A percentile compares a stretch with the other conserved stretches of the same genome.
phyloP scores from a whole-genome alignment of 2,888 invertebrate genomes.

The Drosophila acutilabella region DNA sequence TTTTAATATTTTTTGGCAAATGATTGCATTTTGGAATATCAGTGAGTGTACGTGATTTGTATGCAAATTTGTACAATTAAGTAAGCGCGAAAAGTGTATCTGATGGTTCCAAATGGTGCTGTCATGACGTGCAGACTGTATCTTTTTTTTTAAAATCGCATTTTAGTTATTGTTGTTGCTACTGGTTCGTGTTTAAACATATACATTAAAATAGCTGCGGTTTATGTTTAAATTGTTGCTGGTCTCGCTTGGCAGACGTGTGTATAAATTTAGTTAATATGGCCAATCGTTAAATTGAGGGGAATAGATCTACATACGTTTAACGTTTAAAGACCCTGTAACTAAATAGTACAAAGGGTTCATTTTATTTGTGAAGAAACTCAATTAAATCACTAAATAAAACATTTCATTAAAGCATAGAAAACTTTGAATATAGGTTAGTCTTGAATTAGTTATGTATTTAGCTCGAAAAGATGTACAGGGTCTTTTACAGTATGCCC shows the following conservation, averaged over 20 bases:
- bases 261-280: slow-evolving; percentile 67
- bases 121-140: slow-evolving; percentile 48
- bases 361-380: too few relatives aligned
- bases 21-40: slow-evolving; percentile 46
- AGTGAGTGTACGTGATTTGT: slow-evolving; percentile 51
- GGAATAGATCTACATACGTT: not conserved
- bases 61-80: slow-evolving; percentile 46
- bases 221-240: slow-evolving; percentile 36
- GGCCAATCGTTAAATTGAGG: slow-evolving; percentile 62
- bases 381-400: too few relatives aligned
- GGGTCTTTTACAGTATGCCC: not conserved
- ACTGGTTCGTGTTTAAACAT: slow-evolving; percentile 53
- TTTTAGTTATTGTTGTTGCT: not conserved
- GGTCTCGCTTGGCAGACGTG: slow-evolving; percentile 59
- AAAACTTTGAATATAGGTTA: too few relatives aligned
- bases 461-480: too few relatives aligned
- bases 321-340: not conserved
- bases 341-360: not conserved
- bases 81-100: slow-evolving; percentile 61
- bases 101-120: slow-evolving; percentile 58
- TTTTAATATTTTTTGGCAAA: slow-evolving; percentile 43
- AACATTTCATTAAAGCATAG: too few relatives aligned
- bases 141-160: not conserved
- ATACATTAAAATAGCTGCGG: slow-evolving; percentile 71
- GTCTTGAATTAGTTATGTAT: too few relatives aligned